Evolutionary conservation across 2,797 vertebrate species (phyloP).

Genomic region (Eospalax fontanierii): DNA sequence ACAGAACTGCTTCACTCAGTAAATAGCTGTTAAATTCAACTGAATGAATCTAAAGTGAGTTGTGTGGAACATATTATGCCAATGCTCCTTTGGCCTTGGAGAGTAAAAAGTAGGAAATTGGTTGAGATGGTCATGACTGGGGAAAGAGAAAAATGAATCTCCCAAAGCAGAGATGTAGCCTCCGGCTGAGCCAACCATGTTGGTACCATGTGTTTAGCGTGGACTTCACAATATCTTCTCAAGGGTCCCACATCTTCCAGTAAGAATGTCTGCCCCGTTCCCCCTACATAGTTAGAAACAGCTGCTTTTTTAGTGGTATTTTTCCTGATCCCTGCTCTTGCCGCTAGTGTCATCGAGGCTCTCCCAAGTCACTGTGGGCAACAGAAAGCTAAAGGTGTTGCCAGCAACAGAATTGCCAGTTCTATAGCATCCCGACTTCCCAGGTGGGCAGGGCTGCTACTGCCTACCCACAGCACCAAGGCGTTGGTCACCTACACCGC

Average conservation of each 20-base stretch:
- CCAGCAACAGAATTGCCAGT: not conserved
- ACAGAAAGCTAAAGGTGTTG: not conserved
- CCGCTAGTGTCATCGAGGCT: fast-evolving
- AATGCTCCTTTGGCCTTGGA: conserved; percentile 45
- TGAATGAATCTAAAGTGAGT: conserved; percentile 57
- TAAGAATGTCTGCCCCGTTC: not conserved
- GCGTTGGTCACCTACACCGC: not conserved
- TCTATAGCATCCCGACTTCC: not conserved
- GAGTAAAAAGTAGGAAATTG: conserved; percentile 15
- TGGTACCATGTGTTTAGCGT: fast-evolving
- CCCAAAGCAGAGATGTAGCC: fast-evolving
- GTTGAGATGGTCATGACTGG: not conserved
- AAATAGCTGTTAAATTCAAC: conserved; percentile 63
- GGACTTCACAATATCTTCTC: not conserved
- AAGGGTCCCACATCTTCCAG: not conserved
- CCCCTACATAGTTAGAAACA: not conserved
- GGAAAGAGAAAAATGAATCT: not conserved
- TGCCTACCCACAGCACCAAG: not conserved
- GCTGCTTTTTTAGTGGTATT: not conserved
- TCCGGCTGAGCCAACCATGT: not conserved
- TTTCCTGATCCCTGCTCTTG: not conserved
- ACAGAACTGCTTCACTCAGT: conserved; percentile 34
- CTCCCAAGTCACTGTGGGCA: not conserved
- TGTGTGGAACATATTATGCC: conserved; percentile 1
- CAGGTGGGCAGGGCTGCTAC: not conserved